phyloP scores from a whole-genome alignment of 2,797 vertebrate species.

The Passerculus sandwichensis region DNA sequence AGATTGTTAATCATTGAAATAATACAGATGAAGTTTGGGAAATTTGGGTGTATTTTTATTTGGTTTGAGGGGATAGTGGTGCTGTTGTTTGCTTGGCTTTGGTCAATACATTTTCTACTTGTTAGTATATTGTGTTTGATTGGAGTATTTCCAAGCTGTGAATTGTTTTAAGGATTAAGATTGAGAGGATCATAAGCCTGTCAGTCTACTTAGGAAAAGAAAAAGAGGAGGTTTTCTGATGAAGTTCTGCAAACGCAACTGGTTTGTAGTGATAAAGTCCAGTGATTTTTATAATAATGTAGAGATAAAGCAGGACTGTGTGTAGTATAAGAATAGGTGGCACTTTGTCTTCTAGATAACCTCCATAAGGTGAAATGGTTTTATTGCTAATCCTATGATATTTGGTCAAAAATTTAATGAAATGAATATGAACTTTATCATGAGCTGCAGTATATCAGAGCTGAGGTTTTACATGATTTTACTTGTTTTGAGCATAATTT shows the following conservation, averaged over 20 bases:
- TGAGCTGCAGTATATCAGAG: neutral
- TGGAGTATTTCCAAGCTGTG: neutral
- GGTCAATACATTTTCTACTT: neutral
- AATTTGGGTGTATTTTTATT: neutral
- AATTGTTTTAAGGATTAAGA: neutral
- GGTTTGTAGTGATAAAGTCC: neutral
- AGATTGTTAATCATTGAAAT: neutral
- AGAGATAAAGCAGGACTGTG: neutral
- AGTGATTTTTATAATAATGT: neutral
- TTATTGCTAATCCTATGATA: constrained; percentile 1
- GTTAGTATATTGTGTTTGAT: neutral
- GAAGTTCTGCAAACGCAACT: neutral
- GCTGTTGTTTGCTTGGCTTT: neutral
- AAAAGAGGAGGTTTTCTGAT: neutral
- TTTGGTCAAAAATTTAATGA: neutral
- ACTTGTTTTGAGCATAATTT: neutral
- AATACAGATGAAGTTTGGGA: neutral
- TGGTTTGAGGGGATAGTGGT: rapidly evolving
- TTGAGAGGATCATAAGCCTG: neutral
- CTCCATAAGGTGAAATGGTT: neutral
- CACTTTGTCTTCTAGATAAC: neutral
- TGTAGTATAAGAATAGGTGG: neutral
- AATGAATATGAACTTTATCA: neutral
- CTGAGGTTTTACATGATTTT: neutral
- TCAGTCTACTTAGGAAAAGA: neutral